A percentile compares a stretch with the other conserved stretches of the same genome.
These are phyloP conservation scores for Kryptolebias ocellatus DNA, from an alignment of 2,797 vertebrate species.

Conservation along the genomic window DNA sequence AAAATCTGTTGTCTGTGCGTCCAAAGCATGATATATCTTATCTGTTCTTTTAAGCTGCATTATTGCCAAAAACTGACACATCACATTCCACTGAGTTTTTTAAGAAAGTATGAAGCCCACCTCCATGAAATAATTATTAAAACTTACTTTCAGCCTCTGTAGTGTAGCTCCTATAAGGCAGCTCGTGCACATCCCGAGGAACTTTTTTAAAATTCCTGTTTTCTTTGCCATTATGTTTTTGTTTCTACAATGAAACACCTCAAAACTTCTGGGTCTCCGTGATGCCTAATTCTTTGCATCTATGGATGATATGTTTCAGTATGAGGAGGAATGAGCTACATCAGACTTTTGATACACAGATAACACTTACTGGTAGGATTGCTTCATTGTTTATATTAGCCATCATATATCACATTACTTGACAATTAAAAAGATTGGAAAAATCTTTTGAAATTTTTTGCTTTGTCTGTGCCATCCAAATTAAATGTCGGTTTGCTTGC, in stretches of 20 bases:
- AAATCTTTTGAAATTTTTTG: neutral
- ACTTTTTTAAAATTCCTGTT: neutral
- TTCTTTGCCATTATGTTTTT: neutral
- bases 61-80: neutral
- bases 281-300: too few relatives aligned
- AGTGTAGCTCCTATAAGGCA: too few relatives aligned
- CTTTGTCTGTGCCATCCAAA: neutral
- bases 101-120: neutral
- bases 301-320: too few relatives aligned
- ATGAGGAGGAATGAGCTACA: neutral
- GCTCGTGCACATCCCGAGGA: neutral
- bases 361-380: neutral
- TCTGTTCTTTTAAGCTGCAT: neutral
- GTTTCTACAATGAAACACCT: too few relatives aligned
- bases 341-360: conserved; percentile 5
- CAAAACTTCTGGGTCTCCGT: too few relatives aligned
- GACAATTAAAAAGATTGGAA: conserved; percentile 7
- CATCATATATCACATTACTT: neutral
- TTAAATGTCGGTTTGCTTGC: conserved; percentile 10
- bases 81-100: neutral
- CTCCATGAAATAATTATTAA: too few relatives aligned
- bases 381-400: neutral
- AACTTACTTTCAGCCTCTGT: conserved; percentile 4
- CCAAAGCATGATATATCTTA: neutral
- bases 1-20: conserved; percentile 15